phyloP scores from a whole-genome alignment of 2,888 invertebrate genomes.

The Oxytorus armatus region DNA sequence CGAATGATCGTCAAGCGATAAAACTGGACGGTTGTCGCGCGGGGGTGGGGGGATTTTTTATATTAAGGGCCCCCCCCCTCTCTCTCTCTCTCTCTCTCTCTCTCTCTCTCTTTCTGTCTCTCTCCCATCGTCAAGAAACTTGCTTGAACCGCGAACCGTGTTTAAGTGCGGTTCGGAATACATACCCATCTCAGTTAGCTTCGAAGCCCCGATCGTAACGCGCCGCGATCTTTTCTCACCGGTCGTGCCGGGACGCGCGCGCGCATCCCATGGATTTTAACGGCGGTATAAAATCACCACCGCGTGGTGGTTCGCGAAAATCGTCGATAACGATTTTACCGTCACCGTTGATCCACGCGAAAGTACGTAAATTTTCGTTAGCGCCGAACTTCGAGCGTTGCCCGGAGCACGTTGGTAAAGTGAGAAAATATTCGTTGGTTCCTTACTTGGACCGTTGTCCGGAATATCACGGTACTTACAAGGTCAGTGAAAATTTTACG shows the following conservation, averaged over 20 bases:
- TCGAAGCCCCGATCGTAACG: constrained; percentile 64
- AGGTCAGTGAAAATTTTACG: constrained; percentile 68
- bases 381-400: constrained; percentile 62
- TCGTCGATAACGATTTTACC: constrained; percentile 54
- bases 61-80: neutral
- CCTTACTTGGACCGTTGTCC: constrained; percentile 78
- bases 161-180: constrained; percentile 19
- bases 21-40: constrained; percentile 37
- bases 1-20: constrained; percentile 58
- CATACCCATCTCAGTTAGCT: constrained; percentile 60
- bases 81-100: constrained; percentile 24
- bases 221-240: constrained; percentile 26
- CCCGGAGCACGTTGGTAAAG: constrained; percentile 68
- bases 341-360: constrained; percentile 58
- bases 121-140: constrained; percentile 20
- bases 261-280: constrained; percentile 39
- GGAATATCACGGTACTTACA: constrained; percentile 78
- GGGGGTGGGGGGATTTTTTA: constrained; percentile 14
- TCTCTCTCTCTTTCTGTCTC: neutral
- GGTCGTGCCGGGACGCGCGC: constrained; percentile 14
- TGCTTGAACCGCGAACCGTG: constrained; percentile 11
- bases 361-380: constrained; percentile 69
- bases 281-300: constrained; percentile 25
- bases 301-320: constrained; percentile 45
- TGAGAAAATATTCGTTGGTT: constrained; percentile 78